Evolutionary conservation across 1,140 invertebrate genomes (phyloP).

Genomic region (Pachyrhynchus sulphureomaculatus): DNA sequence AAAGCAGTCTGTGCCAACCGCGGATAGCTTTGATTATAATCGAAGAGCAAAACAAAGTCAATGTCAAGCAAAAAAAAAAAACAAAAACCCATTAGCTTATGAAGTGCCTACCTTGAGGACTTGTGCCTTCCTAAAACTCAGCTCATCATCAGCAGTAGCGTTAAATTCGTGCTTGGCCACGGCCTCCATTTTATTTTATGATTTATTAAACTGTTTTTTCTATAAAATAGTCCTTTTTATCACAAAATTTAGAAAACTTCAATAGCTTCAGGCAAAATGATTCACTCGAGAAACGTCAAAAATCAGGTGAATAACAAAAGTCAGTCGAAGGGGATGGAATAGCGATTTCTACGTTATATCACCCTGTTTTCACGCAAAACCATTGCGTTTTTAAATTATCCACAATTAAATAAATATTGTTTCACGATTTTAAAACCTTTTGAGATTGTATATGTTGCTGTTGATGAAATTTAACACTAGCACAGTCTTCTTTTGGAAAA

Average conservation of each 20-base stretch:
- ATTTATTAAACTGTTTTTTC: background rate
- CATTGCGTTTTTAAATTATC: background rate
- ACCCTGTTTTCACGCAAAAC: background rate
- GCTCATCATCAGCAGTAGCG: constrained; percentile 96
- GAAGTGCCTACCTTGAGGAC: constrained; percentile 81
- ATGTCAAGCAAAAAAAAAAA: constrained; percentile 22
- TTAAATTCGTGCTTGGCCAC: constrained; percentile 98
- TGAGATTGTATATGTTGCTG: background rate
- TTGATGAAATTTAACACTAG: constrained; percentile 25
- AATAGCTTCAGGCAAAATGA: constrained; percentile 23
- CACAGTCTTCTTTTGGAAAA: constrained; percentile 3
- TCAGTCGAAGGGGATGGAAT: background rate
- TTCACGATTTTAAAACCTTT: background rate
- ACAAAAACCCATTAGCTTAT: background rate
- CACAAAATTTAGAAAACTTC: constrained; percentile 11
- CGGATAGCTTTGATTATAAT: background rate
- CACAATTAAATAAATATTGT: background rate
- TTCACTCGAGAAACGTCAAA: constrained; percentile 32
- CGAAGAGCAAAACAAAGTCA: constrained; percentile 6
- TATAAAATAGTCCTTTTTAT: background rate
- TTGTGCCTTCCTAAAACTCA: constrained; percentile 94
- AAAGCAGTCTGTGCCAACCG: too few species aligned
- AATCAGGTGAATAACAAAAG: constrained; percentile 32
- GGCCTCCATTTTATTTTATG: constrained; percentile 82
- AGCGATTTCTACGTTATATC: background rate